phyloP scores from a whole-genome alignment of 2,113 vertebrate species.

The Carlito syrichta region DNA sequence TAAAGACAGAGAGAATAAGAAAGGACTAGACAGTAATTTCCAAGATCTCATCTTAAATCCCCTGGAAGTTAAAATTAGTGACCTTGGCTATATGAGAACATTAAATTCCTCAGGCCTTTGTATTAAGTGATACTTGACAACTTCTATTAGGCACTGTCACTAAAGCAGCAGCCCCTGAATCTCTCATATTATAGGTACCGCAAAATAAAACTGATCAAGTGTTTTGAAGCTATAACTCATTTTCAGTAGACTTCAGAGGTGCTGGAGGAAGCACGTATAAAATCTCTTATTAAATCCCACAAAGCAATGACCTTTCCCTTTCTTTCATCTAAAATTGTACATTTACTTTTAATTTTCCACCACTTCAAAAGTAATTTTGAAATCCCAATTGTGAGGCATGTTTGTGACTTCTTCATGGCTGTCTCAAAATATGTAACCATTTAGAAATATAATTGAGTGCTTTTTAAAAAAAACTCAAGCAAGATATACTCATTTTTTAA shows the following conservation, averaged over 20 bases:
- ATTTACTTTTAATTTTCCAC: slow-evolving; percentile 39
- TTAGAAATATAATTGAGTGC: neutral
- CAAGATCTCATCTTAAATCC: neutral
- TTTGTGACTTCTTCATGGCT: neutral
- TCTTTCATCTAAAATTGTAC: slow-evolving; percentile 42
- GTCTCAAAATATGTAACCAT: neutral
- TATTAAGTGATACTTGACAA: neutral
- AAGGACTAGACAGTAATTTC: neutral
- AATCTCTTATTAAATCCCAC: neutral
- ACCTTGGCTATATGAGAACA: neutral
- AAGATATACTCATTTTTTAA: neutral
- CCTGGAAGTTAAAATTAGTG: neutral
- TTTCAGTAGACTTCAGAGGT: neutral
- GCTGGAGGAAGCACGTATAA: neutral
- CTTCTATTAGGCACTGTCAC: neutral
- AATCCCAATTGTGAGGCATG: neutral
- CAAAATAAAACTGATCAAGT: neutral
- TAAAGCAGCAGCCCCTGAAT: neutral
- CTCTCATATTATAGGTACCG: accelerated
- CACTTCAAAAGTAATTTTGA: slow-evolving; percentile 52
- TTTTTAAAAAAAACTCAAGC: slow-evolving; percentile 9
- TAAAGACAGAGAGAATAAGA: neutral
- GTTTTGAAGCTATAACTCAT: neutral
- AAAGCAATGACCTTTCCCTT: slow-evolving; percentile 26
- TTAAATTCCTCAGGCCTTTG: neutral